A percentile compares a stretch with the other conserved stretches of the same genome.
phyloP scores from a whole-genome alignment of 2,888 invertebrate genomes.

The Parthenolecanium corni region DNA sequence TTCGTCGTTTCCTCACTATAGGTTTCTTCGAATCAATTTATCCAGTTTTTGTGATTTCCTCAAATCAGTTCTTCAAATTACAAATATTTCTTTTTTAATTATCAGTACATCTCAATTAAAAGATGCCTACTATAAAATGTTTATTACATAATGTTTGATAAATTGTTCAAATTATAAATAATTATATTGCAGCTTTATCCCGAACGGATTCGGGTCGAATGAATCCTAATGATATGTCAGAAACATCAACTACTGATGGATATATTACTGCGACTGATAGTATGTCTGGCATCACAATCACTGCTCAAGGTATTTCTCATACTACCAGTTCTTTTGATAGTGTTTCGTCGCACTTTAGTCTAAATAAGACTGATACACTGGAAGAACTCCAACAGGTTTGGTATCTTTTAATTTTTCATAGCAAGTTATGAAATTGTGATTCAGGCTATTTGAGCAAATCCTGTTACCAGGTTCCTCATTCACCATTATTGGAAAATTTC shows the following conservation, averaged over 20 bases:
- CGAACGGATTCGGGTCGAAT: slow-evolving; percentile 61
- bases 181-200: slow-evolving; percentile 40
- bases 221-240: slow-evolving; percentile 61
- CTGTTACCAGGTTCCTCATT: slow-evolving; percentile 9
- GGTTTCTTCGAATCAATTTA: too few species aligned
- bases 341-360: slow-evolving; percentile 66
- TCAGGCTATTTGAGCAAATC: too few species aligned
- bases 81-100: too few species aligned
- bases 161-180: too few species aligned
- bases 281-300: slow-evolving; percentile 35
- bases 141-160: too few species aligned
- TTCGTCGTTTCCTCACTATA: too few species aligned
- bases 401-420: not conserved
- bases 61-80: too few species aligned
- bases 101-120: too few species aligned
- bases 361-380: slow-evolving; percentile 56
- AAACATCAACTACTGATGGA: slow-evolving; percentile 75
- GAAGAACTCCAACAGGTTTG: slow-evolving; percentile 34
- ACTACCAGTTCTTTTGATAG: slow-evolving; percentile 71
- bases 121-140: too few species aligned
- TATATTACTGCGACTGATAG: slow-evolving; percentile 64
- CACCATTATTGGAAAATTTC: slow-evolving; percentile 2
- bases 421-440: too few species aligned
- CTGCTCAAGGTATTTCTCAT: slow-evolving; percentile 32
- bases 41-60: too few species aligned